phyloP scores from a whole-genome alignment of 2,797 vertebrate genomes.

The Falco berigora region DNA sequence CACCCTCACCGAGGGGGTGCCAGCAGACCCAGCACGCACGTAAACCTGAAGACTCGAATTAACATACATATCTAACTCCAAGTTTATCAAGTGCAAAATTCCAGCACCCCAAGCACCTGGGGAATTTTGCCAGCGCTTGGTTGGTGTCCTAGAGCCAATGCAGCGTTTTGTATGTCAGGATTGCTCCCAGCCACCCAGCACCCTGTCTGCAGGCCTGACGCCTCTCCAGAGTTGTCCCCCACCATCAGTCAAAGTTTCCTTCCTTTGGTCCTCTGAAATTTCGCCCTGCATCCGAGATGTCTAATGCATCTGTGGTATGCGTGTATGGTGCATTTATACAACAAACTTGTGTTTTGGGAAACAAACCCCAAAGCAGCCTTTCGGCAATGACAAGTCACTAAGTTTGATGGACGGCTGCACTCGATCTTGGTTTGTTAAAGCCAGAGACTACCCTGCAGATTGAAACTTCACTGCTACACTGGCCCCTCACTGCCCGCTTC shows the following conservation, averaged over 20 bases:
- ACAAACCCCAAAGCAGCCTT: too few species aligned
- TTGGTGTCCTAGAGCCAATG: accelerated
- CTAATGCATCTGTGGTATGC: accelerated
- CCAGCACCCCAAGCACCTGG: background rate
- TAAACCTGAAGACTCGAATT: background rate
- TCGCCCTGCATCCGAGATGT: background rate
- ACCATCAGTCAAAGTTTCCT: background rate
- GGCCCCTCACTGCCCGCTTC: background rate
- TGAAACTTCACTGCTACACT: accelerated
- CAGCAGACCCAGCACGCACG: background rate
- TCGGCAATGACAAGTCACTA: background rate
- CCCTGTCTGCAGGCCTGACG: accelerated
- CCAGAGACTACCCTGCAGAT: background rate
- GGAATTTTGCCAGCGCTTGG: accelerated
- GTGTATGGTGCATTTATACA: background rate
- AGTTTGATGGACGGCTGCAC: background rate
- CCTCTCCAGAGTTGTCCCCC: background rate
- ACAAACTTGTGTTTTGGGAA: background rate
- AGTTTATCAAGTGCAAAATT: background rate
- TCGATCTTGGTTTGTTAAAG: accelerated
- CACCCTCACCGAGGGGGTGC: background rate
- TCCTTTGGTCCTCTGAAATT: background rate
- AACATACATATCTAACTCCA: background rate
- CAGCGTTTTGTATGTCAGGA: background rate
- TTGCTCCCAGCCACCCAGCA: accelerated